Percentiles rank a stretch among this genome's conserved stretches.
phyloP scores from a whole-genome alignment of 2,797 vertebrate species.

The Sitta carolinensis region DNA sequence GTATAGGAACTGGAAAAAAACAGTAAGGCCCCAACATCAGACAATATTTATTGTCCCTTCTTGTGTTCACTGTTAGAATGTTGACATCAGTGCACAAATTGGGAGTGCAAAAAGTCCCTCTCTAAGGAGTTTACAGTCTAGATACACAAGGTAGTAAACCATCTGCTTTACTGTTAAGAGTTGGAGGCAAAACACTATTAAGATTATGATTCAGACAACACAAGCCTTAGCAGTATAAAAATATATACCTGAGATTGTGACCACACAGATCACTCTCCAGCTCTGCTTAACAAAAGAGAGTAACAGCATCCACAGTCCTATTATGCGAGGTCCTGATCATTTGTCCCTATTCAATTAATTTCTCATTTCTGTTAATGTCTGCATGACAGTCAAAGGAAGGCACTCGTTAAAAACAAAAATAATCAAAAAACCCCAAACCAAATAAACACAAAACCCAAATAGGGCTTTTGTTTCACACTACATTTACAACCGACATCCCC shows the following conservation, averaged over 20 bases:
- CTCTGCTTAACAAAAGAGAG: not conserved
- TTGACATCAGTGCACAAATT: not conserved
- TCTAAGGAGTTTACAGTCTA: not conserved
- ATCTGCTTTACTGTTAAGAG: not conserved
- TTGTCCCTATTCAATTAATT: not conserved
- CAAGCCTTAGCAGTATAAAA: not conserved
- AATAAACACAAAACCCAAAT: not conserved
- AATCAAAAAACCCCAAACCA: rapidly evolving
- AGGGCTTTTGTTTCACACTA: not conserved
- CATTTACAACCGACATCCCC: not conserved
- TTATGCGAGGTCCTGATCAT: not conserved
- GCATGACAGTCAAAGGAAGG: not conserved
- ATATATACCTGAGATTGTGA: not conserved
- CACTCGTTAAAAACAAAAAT: not conserved
- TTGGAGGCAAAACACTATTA: not conserved
- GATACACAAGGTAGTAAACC: not conserved
- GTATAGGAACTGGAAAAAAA: not conserved
- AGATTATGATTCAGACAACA: not conserved
- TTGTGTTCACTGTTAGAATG: not conserved
- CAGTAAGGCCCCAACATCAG: not conserved
- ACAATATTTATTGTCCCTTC: not conserved
- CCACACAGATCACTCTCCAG: not conserved
- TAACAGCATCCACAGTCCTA: not conserved
- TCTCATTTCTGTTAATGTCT: not conserved
- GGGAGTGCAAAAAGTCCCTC: not conserved